Base-by-base conservation (phyloP, 2,113 vertebrate genomes). In the Condylura cristata region DNA sequence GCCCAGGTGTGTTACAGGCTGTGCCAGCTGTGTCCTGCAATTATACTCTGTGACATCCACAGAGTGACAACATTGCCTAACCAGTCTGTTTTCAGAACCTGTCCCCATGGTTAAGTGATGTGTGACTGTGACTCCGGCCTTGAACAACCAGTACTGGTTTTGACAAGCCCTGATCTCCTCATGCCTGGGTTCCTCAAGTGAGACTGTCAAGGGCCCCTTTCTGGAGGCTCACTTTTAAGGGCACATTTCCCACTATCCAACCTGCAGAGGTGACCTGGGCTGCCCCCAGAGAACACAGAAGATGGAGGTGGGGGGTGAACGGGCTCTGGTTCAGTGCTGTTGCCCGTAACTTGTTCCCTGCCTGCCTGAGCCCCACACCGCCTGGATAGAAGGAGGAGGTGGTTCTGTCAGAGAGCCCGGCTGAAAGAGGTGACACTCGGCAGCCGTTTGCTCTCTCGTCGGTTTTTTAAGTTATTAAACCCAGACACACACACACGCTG, bases 241-340 rank as follows among this genome's bases (percentile, higher is more conserved):
- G 26, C 12, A 26, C 4, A 34, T 39, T 92, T 63, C 46, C 44
- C 65, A 41, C 9, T 18, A 12, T 39, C 18, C 60, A 41, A 0
- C 28, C 9, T 70, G 32, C 32, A 41, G 26, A n/a, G 44, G 8
- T 65, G n/a, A 24, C 44, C 12, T 28, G 51, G 44, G 41, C 56
- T 63, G n/a, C 4, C 7, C 10, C 39, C 24, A 6, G 16, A 34
- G 58, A 30, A 2, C 11, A 12, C 7, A 26, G 83, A 71, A 44
- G 30, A 2, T 71, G n/a, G n/a, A 24, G 61, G n/a, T n/a, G 65
- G 7, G 41, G 26, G 18, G 6, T 17, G 37, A 34, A 28, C 56
- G 63, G 60, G 32, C n/a, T n/a, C 78, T 96, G 92, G 94, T 81
- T 72, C 60, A 22, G 32, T 74, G 95, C 81, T 89, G 60, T 66